Percentiles rank a stretch among this genome's conserved stretches.
phyloP scores from a whole-genome alignment of 92 coral and sea anemone species.

The Epizoanthus rinbou region DNA sequence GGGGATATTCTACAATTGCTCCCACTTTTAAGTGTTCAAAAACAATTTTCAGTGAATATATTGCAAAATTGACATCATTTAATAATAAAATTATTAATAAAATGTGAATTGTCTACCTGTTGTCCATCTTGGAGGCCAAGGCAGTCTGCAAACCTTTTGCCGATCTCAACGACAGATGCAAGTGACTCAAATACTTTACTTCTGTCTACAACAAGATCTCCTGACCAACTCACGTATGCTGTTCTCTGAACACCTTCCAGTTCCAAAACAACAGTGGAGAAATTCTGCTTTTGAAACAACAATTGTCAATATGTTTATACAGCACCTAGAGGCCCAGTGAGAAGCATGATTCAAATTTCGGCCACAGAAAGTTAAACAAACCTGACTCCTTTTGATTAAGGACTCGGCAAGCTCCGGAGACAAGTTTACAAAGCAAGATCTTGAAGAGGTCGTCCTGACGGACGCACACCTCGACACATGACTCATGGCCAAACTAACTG shows the following conservation, averaged over 20 bases:
- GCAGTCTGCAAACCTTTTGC: slow-evolving; percentile 82
- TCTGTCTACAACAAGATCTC: slow-evolving; percentile 58
- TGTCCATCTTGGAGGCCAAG: slow-evolving; percentile 75
- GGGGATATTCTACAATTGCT: no score
- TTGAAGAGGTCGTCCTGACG: slow-evolving; percentile 48
- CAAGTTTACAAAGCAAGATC: slow-evolving; percentile 58
- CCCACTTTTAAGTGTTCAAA: no score
- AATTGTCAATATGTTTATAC: no score
- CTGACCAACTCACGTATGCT: slow-evolving; percentile 84
- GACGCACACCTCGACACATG: slow-evolving; percentile 54
- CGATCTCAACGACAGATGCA: slow-evolving; percentile 68
- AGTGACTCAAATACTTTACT: slow-evolving; percentile 46
- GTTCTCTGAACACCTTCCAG: slow-evolving; percentile 60
- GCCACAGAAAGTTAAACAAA: background rate
- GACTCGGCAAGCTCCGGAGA: slow-evolving; percentile 59
- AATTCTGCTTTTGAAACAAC: slow-evolving; percentile 28
- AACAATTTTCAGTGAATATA: no score
- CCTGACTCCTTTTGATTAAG: slow-evolving; percentile 25
- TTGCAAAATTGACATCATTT: no score
- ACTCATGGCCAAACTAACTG: slow-evolving; percentile 10
- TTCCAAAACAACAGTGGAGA: slow-evolving; percentile 39
- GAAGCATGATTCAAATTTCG: no score
- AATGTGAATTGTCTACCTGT: slow-evolving; percentile 55
- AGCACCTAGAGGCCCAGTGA: no score
- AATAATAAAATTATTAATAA: background rate